Conservation (phyloP, 92 coral and sea anemone species). For the Phenganax stokvisi region DNA sequence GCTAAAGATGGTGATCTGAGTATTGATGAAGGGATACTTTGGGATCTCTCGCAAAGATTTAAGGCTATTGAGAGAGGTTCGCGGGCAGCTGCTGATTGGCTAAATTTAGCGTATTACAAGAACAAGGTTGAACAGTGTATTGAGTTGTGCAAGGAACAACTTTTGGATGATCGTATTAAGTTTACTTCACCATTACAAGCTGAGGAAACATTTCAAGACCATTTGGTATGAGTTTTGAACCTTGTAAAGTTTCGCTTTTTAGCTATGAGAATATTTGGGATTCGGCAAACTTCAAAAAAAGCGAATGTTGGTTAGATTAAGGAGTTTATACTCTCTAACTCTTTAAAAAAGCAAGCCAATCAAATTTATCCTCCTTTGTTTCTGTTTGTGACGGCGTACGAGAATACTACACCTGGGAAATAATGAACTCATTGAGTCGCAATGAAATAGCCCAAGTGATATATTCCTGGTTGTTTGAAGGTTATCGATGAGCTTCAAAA, state of each 20-base stretch:
- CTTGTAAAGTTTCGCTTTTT: not conserved
- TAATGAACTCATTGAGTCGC: too few relatives aligned
- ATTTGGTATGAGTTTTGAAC: slow-evolving; percentile 50
- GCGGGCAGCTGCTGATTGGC: slow-evolving; percentile 52
- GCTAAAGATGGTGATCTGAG: slow-evolving; percentile 64
- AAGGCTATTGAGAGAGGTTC: slow-evolving; percentile 59
- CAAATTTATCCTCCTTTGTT: too few relatives aligned
- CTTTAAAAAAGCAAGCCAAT: too few relatives aligned
- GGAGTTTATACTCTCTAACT: too few relatives aligned
- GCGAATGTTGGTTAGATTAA: too few relatives aligned
- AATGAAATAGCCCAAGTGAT: too few relatives aligned
- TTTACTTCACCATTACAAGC: slow-evolving; percentile 75
- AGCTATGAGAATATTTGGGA: not conserved
- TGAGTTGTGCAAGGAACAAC: slow-evolving; percentile 63
- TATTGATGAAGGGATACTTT: slow-evolving; percentile 67
- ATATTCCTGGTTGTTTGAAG: too few relatives aligned
- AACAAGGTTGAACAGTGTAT: slow-evolving; percentile 53
- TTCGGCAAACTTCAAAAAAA: too few relatives aligned
- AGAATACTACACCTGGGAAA: too few relatives aligned
- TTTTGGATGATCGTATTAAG: slow-evolving; percentile 58
- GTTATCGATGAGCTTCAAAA: too few relatives aligned
- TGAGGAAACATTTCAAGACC: slow-evolving; percentile 62
- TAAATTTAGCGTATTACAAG: slow-evolving; percentile 58
- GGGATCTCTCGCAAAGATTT: slow-evolving; percentile 68
- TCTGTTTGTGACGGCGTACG: too few relatives aligned